Base-by-base conservation (phyloP, 2,888 invertebrate genomes). In the Drosophila ustulata region DNA sequence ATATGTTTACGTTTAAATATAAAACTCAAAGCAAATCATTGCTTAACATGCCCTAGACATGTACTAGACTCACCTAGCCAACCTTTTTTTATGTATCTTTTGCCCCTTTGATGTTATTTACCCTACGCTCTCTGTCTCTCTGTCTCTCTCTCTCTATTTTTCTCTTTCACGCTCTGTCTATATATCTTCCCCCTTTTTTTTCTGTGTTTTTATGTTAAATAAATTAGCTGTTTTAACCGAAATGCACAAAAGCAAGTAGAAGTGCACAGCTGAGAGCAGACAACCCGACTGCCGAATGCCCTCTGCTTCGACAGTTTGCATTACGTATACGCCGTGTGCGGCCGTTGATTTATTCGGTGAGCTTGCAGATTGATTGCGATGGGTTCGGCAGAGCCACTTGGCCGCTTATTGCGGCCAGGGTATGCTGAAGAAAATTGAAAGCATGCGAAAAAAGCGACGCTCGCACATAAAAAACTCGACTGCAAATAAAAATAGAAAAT, bases 401-500 rank as follows among this genome's bases (percentile, higher is more conserved):
- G n/a, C 39, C 5, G 39, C 0, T 50, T 37, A 11, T 4, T 13
- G 32, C 3, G 18, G 1, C 43, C 26, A 51, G 55, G 32, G 50
- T n/a, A 58, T 46, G 11, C n/a, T 4, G 41, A 25, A 13, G 41
- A 13, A 26, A 34, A 71, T 32, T 37, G 45, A 63, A 67, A 47
- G 51, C 62, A 53, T 73, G 68, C 72, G 53, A 63, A 57, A 62
- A 57, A 61, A 64, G 45, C 39, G 50, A 28, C 34, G 34, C 56
- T 56, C 45, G 59, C 52, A 65, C 61, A 65, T 75, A 72, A 68
- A 75, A 78, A 67, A 75, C 75, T 75, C 51, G 58, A 65, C 32
- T 65, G 70, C 70, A 63, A 79, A 75, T 66, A 63, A 70, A 76
- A 78, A 78, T 76, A 75, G 75, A 75, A 75, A 72, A 67, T 58